Percentiles rank a stretch among this genome's conserved stretches.
These are phyloP conservation scores for Calameuta idolon DNA, from an alignment of 2,888 invertebrate species.

Conservation along the genomic window DNA sequence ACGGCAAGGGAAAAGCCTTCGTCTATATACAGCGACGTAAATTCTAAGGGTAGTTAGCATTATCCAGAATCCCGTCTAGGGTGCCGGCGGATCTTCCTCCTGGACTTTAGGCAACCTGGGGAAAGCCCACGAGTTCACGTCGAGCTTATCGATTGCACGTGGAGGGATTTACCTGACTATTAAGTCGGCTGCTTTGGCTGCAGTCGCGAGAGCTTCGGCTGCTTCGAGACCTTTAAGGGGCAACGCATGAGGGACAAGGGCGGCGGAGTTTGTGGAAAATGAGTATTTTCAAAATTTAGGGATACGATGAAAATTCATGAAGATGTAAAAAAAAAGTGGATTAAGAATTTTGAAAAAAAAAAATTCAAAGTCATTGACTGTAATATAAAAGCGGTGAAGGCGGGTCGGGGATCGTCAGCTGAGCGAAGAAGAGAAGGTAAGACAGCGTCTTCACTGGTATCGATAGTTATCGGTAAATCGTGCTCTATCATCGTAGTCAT, in stretches of 20 bases:
- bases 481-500: slow-evolving; percentile 22
- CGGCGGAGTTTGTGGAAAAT: too few relatives aligned
- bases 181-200: not conserved
- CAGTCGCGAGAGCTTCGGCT: not conserved
- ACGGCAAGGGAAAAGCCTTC: not conserved
- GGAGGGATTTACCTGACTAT: not conserved
- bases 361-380: too few relatives aligned
- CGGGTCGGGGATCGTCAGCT: not conserved
- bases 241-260: not conserved
- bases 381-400: not conserved
- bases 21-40: not conserved
- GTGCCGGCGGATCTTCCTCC: not conserved
- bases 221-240: not conserved
- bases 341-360: too few relatives aligned
- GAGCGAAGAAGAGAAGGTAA: not conserved
- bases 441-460: not conserved
- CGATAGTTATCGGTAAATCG: slow-evolving; percentile 22
- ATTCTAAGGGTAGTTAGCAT: not conserved
- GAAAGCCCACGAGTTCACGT: not conserved
- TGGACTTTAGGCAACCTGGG: not conserved
- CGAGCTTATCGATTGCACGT: not conserved
- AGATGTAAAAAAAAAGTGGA: too few relatives aligned
- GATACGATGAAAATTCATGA: too few relatives aligned
- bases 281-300: too few relatives aligned
- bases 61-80: not conserved